These are phyloP conservation scores for Galago senegalensis DNA, from an alignment of 2,797 vertebrate genomes.

Conservation along the genomic window DNA sequence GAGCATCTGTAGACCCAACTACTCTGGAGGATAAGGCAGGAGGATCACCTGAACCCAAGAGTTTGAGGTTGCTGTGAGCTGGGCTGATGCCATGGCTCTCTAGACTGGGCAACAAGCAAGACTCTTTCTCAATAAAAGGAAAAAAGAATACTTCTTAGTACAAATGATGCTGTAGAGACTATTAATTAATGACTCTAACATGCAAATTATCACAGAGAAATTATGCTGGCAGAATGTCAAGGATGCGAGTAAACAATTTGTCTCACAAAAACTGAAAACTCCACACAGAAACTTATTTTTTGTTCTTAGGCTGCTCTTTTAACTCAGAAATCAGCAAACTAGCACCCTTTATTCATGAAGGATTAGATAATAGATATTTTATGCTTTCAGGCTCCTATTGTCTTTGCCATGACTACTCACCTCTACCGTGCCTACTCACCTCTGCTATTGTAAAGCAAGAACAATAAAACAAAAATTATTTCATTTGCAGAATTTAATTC, in stretches of 20 bases:
- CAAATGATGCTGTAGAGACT: not conserved
- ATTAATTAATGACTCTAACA: not conserved
- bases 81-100: no score
- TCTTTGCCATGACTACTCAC: not conserved
- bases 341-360: not conserved
- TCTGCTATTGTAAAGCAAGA: not conserved
- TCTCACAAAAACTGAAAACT: not conserved
- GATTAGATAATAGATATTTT: not conserved
- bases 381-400: not conserved
- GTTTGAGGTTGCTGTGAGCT: no score
- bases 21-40: no score
- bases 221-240: not conserved
- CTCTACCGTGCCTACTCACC: not conserved
- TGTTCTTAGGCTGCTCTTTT: not conserved
- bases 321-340: not conserved
- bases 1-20: no score
- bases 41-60: no score
- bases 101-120: no score
- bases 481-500: not conserved
- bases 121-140: no score
- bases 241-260: not conserved
- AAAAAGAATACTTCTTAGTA: not conserved
- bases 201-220: not conserved
- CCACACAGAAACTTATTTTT: not conserved
- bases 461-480: not conserved